Evolutionary conservation across 2,113 vertebrate species (phyloP), one percentile per base, ranked within the genome.

Genomic region (Machaerirhynchus nigripectus): DNA sequence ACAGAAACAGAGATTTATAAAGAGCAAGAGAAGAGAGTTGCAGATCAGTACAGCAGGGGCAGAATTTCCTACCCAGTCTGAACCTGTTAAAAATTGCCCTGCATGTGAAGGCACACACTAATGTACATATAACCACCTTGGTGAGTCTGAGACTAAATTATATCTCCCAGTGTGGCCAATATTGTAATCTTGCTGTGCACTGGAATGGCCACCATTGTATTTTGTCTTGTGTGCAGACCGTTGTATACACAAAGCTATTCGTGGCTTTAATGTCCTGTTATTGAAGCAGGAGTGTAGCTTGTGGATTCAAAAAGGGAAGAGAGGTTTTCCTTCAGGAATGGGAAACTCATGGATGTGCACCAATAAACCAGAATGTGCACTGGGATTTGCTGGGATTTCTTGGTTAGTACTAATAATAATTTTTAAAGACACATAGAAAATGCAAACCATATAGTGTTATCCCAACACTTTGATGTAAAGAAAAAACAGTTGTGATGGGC

Each of bases 1-100:
- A 49, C 73, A 83, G 87, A 35, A 89, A 92, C 96, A 92, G 46
- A 94, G 85, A 95, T 97, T 97, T 96, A 74, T 84, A 95, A 97
- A 97, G 85, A 95, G 65, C 84, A 96, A 93, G 67, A 91, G 94
- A 87, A 97, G 91, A 74, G 53, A 86, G 80, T 82, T 87, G 90
- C 90, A 97, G 89, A 97, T 90, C 59, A 93, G 87, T 78, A 33
- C 95, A 95, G 94, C 89, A 94, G 87, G 82, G 39, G 46, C 60
- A 87, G 84, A 91, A 88, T 89, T 67, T 90, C 84, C 84, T 55
- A 59, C 50, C 37, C 52, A 76, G n/a, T 86, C 76, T 93, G 77
- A 86, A 74, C 59, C 13, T 84, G 61, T 89, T 89, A 81, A 93
- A 95, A 94, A 76, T 78, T 91, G 33, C 37, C 46, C 57, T 87